phyloP scores from a whole-genome alignment of 2,113 vertebrate genomes.

The Campylorhamphus procurvoides region DNA sequence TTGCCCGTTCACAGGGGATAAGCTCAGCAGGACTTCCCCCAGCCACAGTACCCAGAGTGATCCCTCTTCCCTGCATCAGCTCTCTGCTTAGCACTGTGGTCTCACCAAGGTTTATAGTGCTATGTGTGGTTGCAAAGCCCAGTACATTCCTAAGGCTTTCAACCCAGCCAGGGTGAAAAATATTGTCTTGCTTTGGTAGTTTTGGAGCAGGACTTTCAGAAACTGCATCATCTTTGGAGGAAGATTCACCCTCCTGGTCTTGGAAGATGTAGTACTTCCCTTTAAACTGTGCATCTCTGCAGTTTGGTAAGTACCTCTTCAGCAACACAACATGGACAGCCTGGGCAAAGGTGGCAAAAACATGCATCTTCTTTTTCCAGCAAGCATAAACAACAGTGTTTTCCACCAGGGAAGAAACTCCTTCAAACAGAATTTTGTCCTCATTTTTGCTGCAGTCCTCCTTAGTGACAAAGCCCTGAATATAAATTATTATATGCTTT shows the following conservation, averaged over 20 bases:
- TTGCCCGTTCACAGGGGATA: accelerated
- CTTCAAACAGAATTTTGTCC: conserved; percentile 53
- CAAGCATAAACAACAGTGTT: conserved; percentile 16
- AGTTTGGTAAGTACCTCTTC: neutral
- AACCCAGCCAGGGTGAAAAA: neutral
- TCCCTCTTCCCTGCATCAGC: neutral
- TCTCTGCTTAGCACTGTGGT: accelerated
- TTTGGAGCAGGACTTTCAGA: neutral
- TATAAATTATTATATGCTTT: conserved; percentile 31
- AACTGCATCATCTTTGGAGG: neutral
- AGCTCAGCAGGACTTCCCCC: neutral
- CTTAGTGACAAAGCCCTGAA: neutral
- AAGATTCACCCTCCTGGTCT: neutral
- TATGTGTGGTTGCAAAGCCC: accelerated
- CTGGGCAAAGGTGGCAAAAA: conserved; percentile 46
- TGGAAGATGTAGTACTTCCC: conserved; percentile 52
- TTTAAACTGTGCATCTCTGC: neutral
- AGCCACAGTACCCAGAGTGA: accelerated
- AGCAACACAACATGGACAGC: conserved; percentile 15
- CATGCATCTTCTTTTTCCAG: neutral
- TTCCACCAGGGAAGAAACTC: conserved; percentile 25
- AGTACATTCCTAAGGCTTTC: neutral
- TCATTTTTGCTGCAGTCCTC: conserved; percentile 19
- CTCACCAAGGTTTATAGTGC: neutral
- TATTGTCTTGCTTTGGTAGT: neutral